Base-by-base conservation (phyloP, 2,113 vertebrate genomes). In the Aramus guarauna region DNA sequence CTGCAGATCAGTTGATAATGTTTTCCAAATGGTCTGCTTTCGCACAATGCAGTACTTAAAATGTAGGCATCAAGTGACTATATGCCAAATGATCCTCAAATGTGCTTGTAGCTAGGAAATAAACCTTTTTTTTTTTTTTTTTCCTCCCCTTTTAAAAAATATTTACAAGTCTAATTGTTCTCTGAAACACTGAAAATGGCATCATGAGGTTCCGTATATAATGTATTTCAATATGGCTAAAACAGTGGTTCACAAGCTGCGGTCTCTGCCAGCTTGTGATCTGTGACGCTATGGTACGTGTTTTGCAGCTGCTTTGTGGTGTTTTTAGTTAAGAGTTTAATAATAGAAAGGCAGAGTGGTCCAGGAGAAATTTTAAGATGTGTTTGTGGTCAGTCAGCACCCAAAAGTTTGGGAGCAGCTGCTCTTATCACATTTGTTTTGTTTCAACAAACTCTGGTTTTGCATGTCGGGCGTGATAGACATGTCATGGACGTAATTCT, bases 11-110 rank as follows among this genome's bases (percentile, higher is more conserved):
- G 59, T 36, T 89, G 60, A 39, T 80, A 72, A 68, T 30, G 34
- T 84, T 94, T 96, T 94, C 41, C 63, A 92, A 81, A 73, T 93
- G 64, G 14, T 94, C 78, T 92, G 69, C 96, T 90, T 77, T 74
- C 41, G 16, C 22, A 48, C 56, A n/a, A 12, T 50, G 34, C 3
- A 29, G 37, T 47, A 73, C 60, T 36, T 72, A 34, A 66, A 71
- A 39, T 3, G 15, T 32, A 92, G 58, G 5, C 76, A 77, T 7
- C 41, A 30, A 17, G 48, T 39, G 75, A 45, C 39, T 59, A 19
- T 36, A 34, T 36, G 76, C 90, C 92, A 68, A 59, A 78, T 39
- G 24, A 48, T 64, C 45, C 21, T 36, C 21, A 81, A 67, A 82
- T 79, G 39, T 75, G 22, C 59, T 71, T 84, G 24, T n/a, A 88